These are phyloP conservation scores for Haemorhous mexicanus DNA, from an alignment of 2,113 vertebrate genomes.

Conservation along the genomic window DNA sequence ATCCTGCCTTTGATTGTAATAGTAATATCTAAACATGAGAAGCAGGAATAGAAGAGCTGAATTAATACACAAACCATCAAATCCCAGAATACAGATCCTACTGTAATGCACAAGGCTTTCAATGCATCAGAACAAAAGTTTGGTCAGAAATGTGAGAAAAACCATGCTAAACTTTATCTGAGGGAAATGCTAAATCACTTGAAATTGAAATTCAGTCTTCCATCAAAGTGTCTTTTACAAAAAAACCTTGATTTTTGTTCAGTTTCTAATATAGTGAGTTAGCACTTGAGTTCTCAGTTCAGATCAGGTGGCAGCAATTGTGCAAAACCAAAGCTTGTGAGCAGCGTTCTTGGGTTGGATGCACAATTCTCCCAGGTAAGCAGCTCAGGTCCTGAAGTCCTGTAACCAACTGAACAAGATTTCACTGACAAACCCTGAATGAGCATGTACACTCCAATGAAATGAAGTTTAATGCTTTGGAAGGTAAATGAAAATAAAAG, in stretches of 20 bases:
- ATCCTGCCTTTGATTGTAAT: neutral
- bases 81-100: neutral
- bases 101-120: neutral
- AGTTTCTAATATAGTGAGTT: neutral
- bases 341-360: neutral
- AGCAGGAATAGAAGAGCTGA: neutral
- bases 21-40: neutral
- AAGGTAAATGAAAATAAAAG: neutral
- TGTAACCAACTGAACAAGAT: neutral
- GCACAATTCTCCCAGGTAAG: neutral
- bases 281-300: neutral
- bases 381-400: neutral
- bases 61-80: neutral
- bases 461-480: neutral
- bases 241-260: neutral
- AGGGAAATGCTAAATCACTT: neutral
- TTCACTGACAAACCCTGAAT: neutral
- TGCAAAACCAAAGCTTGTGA: neutral
- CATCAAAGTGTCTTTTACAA: neutral
- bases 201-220: neutral
- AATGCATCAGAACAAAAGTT: neutral
- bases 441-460: fast-evolving
- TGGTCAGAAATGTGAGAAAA: neutral
- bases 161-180: neutral
- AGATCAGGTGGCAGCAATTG: neutral